Conservation (phyloP, 2,113 vertebrate species). For the Microcebus murinus region DNA sequence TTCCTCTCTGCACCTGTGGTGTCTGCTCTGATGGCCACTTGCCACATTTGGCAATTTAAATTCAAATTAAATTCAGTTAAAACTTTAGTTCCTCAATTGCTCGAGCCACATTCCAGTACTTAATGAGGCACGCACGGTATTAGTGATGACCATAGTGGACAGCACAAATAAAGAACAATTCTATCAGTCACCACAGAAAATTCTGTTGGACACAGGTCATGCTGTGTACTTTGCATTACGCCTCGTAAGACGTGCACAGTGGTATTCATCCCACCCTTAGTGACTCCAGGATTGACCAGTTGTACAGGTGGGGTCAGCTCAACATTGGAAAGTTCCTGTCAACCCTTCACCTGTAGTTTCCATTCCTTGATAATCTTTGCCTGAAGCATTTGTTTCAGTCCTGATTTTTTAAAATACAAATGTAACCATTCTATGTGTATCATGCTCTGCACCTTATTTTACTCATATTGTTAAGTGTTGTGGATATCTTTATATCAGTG, state of each 20-base stretch:
- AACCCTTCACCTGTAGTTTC: neutral
- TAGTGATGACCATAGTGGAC: rapidly evolving
- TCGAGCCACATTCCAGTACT: neutral
- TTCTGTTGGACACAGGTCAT: neutral
- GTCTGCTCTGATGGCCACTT: neutral
- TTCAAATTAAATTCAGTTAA: neutral
- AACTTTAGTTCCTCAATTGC: neutral
- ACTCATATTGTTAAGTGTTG: neutral
- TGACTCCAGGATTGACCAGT: rapidly evolving
- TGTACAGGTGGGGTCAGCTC: neutral
- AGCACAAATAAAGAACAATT: no score
- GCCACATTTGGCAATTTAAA: neutral
- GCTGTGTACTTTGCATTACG: neutral
- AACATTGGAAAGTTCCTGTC: neutral
- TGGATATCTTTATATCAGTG: neutral
- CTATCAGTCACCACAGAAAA: neutral
- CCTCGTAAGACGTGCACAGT: rapidly evolving
- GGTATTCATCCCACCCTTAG: rapidly evolving
- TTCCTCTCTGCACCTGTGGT: neutral
- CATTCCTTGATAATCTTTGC: neutral
- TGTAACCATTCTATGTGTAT: neutral
- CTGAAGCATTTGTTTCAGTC: neutral
- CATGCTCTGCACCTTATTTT: neutral
- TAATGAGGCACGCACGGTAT: neutral
- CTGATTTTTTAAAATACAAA: neutral